Evolutionary conservation across 2,113 vertebrate genomes (phyloP).

Genomic region (Pseudorectes ferrugineus): DNA sequence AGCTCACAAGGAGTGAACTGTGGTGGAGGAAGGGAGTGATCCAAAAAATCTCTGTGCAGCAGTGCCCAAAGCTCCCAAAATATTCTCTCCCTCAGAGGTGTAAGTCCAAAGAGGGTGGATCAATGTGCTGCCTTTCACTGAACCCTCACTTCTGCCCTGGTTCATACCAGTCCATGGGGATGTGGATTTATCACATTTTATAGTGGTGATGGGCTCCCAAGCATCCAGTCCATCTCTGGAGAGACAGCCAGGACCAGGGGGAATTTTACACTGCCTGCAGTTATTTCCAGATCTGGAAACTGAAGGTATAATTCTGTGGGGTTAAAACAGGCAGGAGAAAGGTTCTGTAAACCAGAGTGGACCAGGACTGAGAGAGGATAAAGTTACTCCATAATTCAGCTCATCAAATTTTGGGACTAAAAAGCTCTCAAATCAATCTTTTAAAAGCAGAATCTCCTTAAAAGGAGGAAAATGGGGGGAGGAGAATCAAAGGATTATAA

Average conservation of each 20-base stretch:
- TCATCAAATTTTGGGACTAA: not conserved
- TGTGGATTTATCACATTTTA: not conserved
- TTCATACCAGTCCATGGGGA: not conserved
- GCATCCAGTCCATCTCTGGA: not conserved
- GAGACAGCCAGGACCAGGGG: not conserved
- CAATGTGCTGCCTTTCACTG: not conserved
- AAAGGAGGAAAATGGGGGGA: not conserved
- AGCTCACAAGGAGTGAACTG: not conserved
- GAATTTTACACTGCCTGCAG: not conserved
- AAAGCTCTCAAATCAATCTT: not conserved
- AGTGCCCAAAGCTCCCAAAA: not conserved
- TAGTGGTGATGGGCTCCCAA: not conserved
- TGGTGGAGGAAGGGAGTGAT: not conserved
- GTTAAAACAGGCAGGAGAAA: not conserved
- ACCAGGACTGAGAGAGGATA: not conserved
- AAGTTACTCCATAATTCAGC: not conserved
- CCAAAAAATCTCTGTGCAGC: not conserved
- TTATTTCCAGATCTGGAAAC: not conserved
- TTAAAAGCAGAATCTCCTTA: not conserved
- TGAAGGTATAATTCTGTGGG: not conserved
- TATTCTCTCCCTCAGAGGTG: not conserved
- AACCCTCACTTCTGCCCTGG: not conserved
- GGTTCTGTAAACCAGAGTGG: not conserved
- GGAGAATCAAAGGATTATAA: not conserved
- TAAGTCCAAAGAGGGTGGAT: accelerated